phyloP scores from a whole-genome alignment of 2,888 invertebrate genomes.

The Taenaris catops region DNA sequence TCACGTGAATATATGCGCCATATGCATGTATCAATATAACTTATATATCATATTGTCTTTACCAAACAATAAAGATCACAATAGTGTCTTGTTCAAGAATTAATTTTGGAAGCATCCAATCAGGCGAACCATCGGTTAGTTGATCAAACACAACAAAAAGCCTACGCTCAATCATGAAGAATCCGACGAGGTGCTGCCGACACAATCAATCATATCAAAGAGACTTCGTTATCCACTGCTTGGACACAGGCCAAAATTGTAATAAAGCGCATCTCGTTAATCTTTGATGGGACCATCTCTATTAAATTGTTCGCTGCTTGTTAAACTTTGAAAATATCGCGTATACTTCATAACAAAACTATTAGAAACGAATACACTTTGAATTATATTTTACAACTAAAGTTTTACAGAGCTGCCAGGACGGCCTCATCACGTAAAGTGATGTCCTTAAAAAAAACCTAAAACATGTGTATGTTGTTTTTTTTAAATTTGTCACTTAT shows the following conservation, averaged over 20 bases:
- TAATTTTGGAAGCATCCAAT: constrained; percentile 66
- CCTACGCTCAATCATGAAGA: constrained; percentile 71
- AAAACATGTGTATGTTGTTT: no score
- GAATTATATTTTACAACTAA: no score
- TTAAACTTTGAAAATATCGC: constrained; percentile 30
- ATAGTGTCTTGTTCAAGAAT: constrained; percentile 66
- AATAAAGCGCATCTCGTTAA: constrained; percentile 69
- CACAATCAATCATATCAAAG: constrained; percentile 63
- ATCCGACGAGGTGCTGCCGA: constrained; percentile 66
- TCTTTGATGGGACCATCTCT: constrained; percentile 50
- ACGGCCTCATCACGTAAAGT: constrained; percentile 5
- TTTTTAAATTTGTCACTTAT: not conserved
- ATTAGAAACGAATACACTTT: constrained; percentile 10
- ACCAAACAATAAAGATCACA: constrained; percentile 34
- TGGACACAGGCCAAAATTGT: constrained; percentile 70
- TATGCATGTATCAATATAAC: no score
- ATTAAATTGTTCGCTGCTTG: constrained; percentile 39
- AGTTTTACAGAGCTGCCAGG: no score
- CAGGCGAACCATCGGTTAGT: constrained; percentile 65
- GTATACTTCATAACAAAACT: constrained; percentile 16
- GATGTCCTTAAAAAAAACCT: no score
- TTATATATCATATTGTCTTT: not conserved
- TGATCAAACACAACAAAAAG: constrained; percentile 74
- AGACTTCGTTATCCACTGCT: constrained; percentile 50
- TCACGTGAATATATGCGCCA: no score